A percentile compares a stretch with the other conserved stretches of the same genome.
Conservation (phyloP, 2,797 vertebrate genomes). For the Glossophaga mutica region DNA sequence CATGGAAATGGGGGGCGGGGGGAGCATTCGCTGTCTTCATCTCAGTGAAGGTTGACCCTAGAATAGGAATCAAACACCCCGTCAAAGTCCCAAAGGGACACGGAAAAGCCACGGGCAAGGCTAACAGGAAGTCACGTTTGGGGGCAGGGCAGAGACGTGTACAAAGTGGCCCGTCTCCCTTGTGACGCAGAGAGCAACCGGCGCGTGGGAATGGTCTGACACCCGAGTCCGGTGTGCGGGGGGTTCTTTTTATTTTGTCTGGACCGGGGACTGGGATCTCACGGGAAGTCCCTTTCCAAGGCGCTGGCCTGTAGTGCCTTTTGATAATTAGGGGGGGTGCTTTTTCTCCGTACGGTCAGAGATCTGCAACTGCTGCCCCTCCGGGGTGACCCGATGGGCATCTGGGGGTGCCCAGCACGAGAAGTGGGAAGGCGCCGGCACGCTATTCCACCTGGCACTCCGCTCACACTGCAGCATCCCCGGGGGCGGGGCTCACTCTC, state of each 20-base stretch:
- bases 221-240: fast-evolving
- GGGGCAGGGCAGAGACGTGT: no score
- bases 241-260: background rate
- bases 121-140: no score
- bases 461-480: background rate
- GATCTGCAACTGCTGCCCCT: background rate
- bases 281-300: background rate
- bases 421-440: background rate
- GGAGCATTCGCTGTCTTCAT: no score
- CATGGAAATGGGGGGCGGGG: no score
- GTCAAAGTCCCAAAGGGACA: no score
- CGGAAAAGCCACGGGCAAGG: no score
- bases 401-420: background rate
- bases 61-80: no score
- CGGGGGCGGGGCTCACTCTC: no score
- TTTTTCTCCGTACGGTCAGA: background rate
- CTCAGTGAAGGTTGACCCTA: no score
- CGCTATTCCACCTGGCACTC: background rate
- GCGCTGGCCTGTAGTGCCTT: background rate
- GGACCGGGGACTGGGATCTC: background rate
- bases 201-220: background rate
- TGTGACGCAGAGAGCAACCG: no score
- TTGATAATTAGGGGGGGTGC: background rate
- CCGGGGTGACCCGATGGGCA: no score
- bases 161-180: fast-evolving